Percentiles rank a stretch among this genome's conserved stretches.
These are phyloP conservation scores for Champsocephalus esox DNA, from an alignment of 2,797 vertebrate species.

Conservation along the genomic window DNA sequence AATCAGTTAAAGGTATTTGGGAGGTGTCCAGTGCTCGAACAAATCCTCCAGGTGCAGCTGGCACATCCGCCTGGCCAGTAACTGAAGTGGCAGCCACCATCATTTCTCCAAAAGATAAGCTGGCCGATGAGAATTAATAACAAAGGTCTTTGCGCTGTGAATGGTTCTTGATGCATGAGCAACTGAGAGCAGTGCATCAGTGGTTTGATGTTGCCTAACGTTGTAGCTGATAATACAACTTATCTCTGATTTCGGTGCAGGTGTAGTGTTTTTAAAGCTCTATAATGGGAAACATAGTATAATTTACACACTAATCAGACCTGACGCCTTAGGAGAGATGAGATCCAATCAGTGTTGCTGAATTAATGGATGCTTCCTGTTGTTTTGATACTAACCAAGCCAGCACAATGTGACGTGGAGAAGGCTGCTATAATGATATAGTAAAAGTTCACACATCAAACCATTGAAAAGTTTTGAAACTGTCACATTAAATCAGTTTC, in stretches of 20 bases:
- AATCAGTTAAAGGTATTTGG: neutral
- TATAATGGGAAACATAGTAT: neutral
- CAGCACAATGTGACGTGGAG: neutral
- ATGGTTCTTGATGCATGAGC: constrained; percentile 25
- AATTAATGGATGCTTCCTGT: neutral
- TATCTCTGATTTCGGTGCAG: constrained; percentile 24
- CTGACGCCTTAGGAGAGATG: neutral
- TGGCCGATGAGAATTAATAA: constrained; percentile 36
- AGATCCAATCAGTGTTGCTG: constrained; percentile 13
- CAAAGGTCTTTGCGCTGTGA: constrained; percentile 21
- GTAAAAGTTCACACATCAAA: neutral
- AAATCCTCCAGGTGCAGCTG: constrained; percentile 26
- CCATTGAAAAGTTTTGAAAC: neutral
- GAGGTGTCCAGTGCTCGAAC: constrained; percentile 1
- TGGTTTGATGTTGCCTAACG: constrained; percentile 13
- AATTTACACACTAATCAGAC: constrained; percentile 14
- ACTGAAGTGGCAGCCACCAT: constrained; percentile 3
- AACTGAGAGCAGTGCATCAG: constrained; percentile 8
- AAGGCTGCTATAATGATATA: neutral
- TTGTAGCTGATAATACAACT: neutral
- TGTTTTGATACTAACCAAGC: neutral
- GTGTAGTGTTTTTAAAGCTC: constrained; percentile 17
- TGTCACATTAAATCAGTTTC: neutral
- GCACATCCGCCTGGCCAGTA: constrained; percentile 11
- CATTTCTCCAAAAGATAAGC: constrained; percentile 8